Evolutionary conservation across 1,140 invertebrate genomes (phyloP).

Genomic region (Cylas formicarius): DNA sequence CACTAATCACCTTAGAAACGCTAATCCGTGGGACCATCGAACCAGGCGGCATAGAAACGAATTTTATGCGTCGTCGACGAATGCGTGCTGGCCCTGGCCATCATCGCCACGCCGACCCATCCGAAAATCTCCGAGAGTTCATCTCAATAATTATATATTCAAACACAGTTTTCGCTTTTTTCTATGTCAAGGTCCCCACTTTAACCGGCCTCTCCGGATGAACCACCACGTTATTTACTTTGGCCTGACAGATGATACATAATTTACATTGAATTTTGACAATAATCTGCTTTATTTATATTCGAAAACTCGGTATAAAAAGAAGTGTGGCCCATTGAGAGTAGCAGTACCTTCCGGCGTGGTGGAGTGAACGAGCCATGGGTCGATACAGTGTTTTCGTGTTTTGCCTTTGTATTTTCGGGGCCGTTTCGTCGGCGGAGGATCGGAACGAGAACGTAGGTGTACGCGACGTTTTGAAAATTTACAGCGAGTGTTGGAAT

Average conservation of each 20-base stretch:
- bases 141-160: conserved; percentile 13
- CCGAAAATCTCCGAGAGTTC: too few species aligned
- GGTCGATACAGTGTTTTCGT: conserved; percentile 13
- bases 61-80: too few species aligned
- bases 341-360: conserved; percentile 14
- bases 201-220: too few species aligned
- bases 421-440: conserved; percentile 16
- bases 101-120: too few species aligned
- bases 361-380: conserved; percentile 17
- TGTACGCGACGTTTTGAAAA: conserved; percentile 47
- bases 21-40: too few species aligned
- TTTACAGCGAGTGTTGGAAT: conserved; percentile 55
- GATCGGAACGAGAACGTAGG: conserved; percentile 37
- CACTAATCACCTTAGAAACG: too few species aligned
- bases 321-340: conserved; percentile 9
- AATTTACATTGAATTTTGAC: too few species aligned
- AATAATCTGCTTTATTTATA: conserved; percentile 24
- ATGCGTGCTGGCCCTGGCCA: too few species aligned
- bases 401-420: conserved; percentile 14
- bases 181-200: conserved; percentile 25
- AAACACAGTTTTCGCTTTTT: conserved; percentile 22
- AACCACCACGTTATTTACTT: too few species aligned
- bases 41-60: too few species aligned
- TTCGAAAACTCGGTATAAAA: conserved; percentile 20
- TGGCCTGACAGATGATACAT: too few species aligned